Evolutionary conservation across 2,888 invertebrate species (phyloP).

Genomic region (Axea sp.): DNA sequence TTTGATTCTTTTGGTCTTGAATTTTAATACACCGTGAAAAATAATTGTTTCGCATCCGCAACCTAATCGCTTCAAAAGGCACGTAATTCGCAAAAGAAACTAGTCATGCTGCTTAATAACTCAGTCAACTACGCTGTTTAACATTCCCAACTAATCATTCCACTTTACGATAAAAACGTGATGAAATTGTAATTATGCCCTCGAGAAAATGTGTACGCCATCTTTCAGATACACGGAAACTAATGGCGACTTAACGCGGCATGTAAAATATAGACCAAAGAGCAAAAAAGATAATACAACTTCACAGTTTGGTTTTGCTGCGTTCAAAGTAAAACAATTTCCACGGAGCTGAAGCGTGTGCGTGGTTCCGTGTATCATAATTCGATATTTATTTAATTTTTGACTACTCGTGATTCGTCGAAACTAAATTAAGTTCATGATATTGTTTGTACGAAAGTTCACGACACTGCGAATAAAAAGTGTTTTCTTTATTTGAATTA

Average conservation of each 20-base stretch:
- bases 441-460: too few species aligned
- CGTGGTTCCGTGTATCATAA: conserved; percentile 11
- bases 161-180: conserved; percentile 20
- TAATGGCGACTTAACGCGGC: conserved; percentile 49
- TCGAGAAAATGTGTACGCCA: conserved; percentile 5
- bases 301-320: conserved; percentile 36
- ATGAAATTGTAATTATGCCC: conserved; percentile 32
- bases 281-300: conserved; percentile 40
- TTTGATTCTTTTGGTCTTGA: too few species aligned
- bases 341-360: conserved; percentile 1
- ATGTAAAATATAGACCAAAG: conserved; percentile 46
- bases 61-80: too few species aligned
- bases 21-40: too few species aligned
- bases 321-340: conserved; percentile 39
- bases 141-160: conserved; percentile 1
- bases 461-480: too few species aligned
- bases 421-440: too few species aligned
- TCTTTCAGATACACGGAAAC: conserved; percentile 28
- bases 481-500: too few species aligned
- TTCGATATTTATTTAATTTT: conserved; percentile 17
- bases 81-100: too few species aligned
- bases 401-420: too few species aligned
- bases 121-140: too few species aligned
- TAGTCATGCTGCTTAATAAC: too few species aligned
- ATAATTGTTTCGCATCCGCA: too few species aligned